phyloP scores from a whole-genome alignment of 2,797 vertebrate species.

The Salmo trutta region DNA sequence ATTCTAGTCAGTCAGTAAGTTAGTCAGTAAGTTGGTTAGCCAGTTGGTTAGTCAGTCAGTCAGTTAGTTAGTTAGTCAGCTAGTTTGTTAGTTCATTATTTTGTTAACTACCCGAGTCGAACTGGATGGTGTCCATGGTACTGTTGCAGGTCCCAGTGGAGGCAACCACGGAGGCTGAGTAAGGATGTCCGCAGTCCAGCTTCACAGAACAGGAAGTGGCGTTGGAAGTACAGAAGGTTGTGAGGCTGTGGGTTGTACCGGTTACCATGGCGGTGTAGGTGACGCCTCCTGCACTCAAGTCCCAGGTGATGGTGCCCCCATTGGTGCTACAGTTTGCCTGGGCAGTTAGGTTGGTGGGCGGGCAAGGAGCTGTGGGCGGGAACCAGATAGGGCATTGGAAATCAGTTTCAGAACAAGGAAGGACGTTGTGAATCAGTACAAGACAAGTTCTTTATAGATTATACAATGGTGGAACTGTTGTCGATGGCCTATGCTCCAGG shows the following conservation, averaged over 20 bases:
- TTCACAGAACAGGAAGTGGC: conserved; percentile 61
- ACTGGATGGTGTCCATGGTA: conserved; percentile 42
- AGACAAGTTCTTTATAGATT: neutral
- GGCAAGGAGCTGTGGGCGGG: conserved; percentile 70
- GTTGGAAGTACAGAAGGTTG: conserved; percentile 63
- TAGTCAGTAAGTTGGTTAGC: too few relatives aligned
- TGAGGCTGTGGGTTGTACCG: conserved; percentile 51
- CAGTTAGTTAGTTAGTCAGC: neutral
- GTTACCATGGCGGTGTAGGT: conserved; percentile 63
- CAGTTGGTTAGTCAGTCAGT: too few relatives aligned
- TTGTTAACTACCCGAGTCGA: conserved; percentile 67
- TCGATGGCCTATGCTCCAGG: too few relatives aligned
- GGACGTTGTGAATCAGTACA: neutral
- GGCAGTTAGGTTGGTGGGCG: conserved; percentile 62
- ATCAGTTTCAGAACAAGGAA: neutral
- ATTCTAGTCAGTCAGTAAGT: neutral
- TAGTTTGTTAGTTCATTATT: neutral
- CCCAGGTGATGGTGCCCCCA: conserved; percentile 67
- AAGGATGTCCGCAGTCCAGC: conserved; percentile 68
- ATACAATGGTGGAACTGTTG: neutral
- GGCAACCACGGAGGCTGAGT: conserved; percentile 63
- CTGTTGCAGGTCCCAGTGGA: conserved; percentile 68
- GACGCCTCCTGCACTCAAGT: conserved; percentile 38
- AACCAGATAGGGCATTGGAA: neutral
- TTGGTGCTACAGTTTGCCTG: conserved; percentile 67